These are phyloP conservation scores for Axis porcinus DNA, from an alignment of 2,113 vertebrate genomes.

Conservation along the genomic window DNA sequence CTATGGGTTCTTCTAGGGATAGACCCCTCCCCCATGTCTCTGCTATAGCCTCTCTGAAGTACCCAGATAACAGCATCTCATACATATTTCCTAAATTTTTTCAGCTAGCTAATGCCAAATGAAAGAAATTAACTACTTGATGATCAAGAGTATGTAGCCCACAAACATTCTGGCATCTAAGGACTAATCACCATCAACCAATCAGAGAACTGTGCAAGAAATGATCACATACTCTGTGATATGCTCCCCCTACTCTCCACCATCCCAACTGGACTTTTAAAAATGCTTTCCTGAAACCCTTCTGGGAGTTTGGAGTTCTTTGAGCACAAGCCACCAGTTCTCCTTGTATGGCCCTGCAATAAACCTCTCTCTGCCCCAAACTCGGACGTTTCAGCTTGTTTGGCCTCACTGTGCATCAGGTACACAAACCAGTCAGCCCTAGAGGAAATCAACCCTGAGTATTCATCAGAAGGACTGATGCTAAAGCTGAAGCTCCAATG, in stretches of 20 bases:
- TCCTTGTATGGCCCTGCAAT: neutral
- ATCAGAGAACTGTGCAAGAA: neutral
- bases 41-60: neutral
- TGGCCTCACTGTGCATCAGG: neutral
- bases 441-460: neutral
- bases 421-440: neutral
- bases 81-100: neutral
- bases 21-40: neutral
- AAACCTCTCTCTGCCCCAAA: neutral
- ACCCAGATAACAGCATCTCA: neutral
- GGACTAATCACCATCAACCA: neutral
- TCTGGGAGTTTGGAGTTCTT: neutral
- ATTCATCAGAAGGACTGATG: neutral
- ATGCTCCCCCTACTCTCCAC: fast-evolving
- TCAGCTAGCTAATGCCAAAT: neutral
- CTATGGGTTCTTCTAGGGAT: neutral
- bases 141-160: neutral
- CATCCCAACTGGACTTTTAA: neutral
- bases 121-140: neutral
- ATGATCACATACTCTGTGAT: neutral
- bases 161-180: neutral
- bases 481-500: neutral
- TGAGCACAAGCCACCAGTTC: too few relatives aligned
- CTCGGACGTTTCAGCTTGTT: neutral
- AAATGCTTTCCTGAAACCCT: neutral